A percentile compares a stretch with the other conserved stretches of the same genome.
phyloP scores from a whole-genome alignment of 2,797 vertebrate species.

The Tapirus indicus region DNA sequence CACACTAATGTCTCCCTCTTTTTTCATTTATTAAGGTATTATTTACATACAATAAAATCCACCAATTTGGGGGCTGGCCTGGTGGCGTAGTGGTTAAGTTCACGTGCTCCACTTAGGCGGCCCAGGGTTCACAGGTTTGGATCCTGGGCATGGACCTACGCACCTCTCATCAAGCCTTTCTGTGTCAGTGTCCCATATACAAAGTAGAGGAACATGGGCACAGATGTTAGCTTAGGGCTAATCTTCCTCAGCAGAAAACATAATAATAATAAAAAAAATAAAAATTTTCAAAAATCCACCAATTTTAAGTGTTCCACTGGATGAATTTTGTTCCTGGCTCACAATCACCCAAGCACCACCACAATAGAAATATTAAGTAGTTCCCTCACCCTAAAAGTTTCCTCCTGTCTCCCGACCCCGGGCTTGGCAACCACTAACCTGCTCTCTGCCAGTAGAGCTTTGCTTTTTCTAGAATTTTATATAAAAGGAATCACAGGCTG shows the following conservation, averaged over 20 bases:
- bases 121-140: too few relatives aligned
- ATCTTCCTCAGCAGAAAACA: too few relatives aligned
- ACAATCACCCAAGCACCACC: too few relatives aligned
- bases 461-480: background rate
- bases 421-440: background rate
- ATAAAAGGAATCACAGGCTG: rapidly evolving
- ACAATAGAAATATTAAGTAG: rapidly evolving
- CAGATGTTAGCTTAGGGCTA: too few relatives aligned
- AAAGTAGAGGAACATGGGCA: too few relatives aligned
- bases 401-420: background rate
- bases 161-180: too few relatives aligned
- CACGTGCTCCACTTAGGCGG: too few relatives aligned
- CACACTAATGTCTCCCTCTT: background rate
- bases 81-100: too few relatives aligned
- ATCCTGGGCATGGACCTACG: too few relatives aligned
- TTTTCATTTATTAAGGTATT: background rate
- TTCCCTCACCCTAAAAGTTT: rapidly evolving
- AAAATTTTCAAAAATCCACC: background rate
- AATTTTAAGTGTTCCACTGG: background rate
- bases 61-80: background rate
- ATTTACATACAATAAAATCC: background rate
- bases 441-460: background rate
- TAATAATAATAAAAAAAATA: too few relatives aligned
- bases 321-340: background rate
- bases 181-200: too few relatives aligned